Base-by-base conservation (phyloP, 2,888 invertebrate genomes). In the Zaprionus obscuricornis region DNA sequence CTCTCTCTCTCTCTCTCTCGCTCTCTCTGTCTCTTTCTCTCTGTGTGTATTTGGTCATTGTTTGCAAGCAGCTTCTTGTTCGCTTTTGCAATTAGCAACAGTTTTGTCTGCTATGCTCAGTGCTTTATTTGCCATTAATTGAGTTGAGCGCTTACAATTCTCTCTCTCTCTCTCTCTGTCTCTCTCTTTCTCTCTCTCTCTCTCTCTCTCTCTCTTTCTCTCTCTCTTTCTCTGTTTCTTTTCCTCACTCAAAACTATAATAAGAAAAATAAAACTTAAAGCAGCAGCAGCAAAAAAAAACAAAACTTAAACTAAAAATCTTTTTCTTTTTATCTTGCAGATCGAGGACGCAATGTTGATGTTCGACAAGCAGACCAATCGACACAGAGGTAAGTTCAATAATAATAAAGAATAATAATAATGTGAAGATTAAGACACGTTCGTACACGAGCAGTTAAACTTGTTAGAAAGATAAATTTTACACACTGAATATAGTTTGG, bases 361-460 rank as follows among this genome's bases (percentile, higher is more conserved):
- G 99, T 99, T 99, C 92, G 99, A 99, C 93, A 99, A 99, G 94
- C 98, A 98, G 91, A 99, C 99, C 90, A 99, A 99, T 93, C 96
- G 99, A 93, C 99, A 99, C 93, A 96, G 99, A 96, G 97, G 97
- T 97, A 91, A 95, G 95, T 92, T 17, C 33, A 33, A 3, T 20
- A 11, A 49, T 31, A 52, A 42, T 37, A 34, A 36, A 7, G 5
- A 13, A 11, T 17, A 36, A 40, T 26, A 40, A 27, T 42, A 36
- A 37, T 27, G n/a, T n/a, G n/a, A n/a, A n/a, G n/a, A n/a, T n/a
- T n/a, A n/a, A n/a, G n/a, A n/a, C n/a, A n/a, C n/a, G n/a, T n/a
- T n/a, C n/a, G n/a, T n/a, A n/a, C n/a, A n/a, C n/a, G n/a, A n/a
- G n/a, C n/a, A n/a, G n/a, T n/a, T n/a, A n/a, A n/a, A n/a, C n/a